phyloP scores from a whole-genome alignment of 2,888 invertebrate species.

The Aromia moschata region DNA sequence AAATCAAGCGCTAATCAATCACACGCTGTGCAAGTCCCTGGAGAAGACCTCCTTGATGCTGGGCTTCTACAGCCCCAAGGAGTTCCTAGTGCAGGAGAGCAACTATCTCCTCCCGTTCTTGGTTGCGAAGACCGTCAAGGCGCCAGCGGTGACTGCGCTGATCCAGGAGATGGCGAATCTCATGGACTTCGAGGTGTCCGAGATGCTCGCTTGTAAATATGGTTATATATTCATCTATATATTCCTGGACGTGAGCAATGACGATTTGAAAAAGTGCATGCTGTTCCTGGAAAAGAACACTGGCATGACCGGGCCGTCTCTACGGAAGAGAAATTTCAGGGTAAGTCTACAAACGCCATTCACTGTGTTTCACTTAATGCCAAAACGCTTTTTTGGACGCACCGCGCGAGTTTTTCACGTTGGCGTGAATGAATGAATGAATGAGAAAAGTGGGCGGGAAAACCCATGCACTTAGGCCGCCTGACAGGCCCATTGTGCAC shows the following conservation, averaged over 20 bases:
- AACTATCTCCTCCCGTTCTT: slow-evolving; percentile 74
- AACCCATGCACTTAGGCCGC: too few species aligned
- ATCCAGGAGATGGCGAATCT: slow-evolving; percentile 72
- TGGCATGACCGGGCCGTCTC: slow-evolving; percentile 65
- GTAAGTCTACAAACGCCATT: too few species aligned
- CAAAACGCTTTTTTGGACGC: too few species aligned
- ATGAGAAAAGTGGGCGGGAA: too few species aligned
- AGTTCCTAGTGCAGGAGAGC: slow-evolving; percentile 66
- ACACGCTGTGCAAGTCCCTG: slow-evolving; percentile 69
- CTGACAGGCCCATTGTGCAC: too few species aligned
- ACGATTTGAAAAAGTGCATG: slow-evolving; percentile 70
- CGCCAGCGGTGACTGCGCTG: slow-evolving; percentile 68
- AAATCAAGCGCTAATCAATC: slow-evolving; percentile 67
- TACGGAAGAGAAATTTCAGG: slow-evolving; percentile 73
- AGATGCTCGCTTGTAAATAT: slow-evolving; percentile 73
- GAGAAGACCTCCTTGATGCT: slow-evolving; percentile 73
- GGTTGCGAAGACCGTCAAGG: slow-evolving; percentile 68
- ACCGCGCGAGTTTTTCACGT: too few species aligned
- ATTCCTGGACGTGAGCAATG: slow-evolving; percentile 67
- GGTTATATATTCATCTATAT: slow-evolving; percentile 77
- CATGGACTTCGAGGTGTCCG: slow-evolving; percentile 68
- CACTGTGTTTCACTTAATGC: too few species aligned
- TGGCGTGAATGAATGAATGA: too few species aligned
- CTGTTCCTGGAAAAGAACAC: slow-evolving; percentile 71
- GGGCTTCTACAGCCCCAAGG: slow-evolving; percentile 66